These are phyloP conservation scores for Apis dorsata DNA, from an alignment of 1,140 invertebrate species.

Conservation along the genomic window DNA sequence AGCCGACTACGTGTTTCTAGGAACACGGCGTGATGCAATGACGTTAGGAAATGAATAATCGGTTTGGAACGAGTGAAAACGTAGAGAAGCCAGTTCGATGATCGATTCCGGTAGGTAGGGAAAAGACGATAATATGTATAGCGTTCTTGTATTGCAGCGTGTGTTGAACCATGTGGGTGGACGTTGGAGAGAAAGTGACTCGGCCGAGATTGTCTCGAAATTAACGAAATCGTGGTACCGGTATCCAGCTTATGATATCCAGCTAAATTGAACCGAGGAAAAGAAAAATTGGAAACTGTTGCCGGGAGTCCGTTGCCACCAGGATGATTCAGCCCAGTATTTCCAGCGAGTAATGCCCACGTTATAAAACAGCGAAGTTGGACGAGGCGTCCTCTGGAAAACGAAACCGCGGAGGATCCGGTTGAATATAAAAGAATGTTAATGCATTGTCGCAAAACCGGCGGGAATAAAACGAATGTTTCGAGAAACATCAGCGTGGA, in stretches of 20 bases:
- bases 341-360: not conserved
- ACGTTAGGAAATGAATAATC: slow-evolving; percentile 28
- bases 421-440: not conserved
- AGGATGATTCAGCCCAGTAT: slow-evolving; percentile 24
- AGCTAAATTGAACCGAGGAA: not conserved
- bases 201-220: slow-evolving; percentile 45
- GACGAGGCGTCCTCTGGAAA: not conserved
- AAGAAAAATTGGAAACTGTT: not conserved
- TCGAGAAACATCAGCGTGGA: not conserved
- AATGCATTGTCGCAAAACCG: not conserved
- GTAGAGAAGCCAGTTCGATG: not conserved
- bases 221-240: not conserved
- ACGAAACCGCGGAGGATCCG: not conserved
- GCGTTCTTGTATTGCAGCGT: too few relatives aligned
- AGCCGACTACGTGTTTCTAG: slow-evolving; percentile 10
- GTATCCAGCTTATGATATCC: not conserved
- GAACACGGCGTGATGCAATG: slow-evolving; percentile 12
- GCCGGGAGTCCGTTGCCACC: slow-evolving; percentile 2
- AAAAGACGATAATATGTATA: not conserved
- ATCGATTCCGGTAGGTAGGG: not conserved
- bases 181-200: slow-evolving; percentile 27
- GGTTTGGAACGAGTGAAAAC: slow-evolving; percentile 5
- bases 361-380: not conserved
- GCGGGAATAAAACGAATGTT: not conserved
- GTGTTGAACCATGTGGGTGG: not conserved